phyloP scores from a whole-genome alignment of 1,140 invertebrate genomes.

The Episyrphus balteatus region DNA sequence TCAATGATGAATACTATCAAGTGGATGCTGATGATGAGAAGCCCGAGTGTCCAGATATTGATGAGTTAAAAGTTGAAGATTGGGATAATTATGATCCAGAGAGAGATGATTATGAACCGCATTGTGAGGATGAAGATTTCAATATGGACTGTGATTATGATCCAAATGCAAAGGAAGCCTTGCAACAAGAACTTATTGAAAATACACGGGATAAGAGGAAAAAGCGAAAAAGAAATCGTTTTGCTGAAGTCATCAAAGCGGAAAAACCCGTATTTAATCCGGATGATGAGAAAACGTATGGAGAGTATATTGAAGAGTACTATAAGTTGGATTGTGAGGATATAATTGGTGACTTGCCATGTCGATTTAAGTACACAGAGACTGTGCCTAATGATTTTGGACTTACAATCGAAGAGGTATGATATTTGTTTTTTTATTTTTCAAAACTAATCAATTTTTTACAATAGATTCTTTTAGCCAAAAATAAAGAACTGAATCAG shows the following conservation, averaged over 20 bases:
- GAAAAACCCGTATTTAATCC: slow-evolving; percentile 79
- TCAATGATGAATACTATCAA: slow-evolving; percentile 78
- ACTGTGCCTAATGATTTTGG: slow-evolving; percentile 87
- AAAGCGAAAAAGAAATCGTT: slow-evolving; percentile 54
- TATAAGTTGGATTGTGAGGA: slow-evolving; percentile 93
- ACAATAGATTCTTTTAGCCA: slow-evolving; percentile 72
- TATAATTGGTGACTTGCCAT: slow-evolving; percentile 80
- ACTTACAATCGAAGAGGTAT: slow-evolving; percentile 77
- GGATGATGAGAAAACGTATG: slow-evolving; percentile 59
- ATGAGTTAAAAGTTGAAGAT: slow-evolving; percentile 58
- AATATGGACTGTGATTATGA: slow-evolving; percentile 85
- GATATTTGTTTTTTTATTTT: slow-evolving; percentile 3
- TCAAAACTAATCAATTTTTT: slow-evolving; percentile 5
- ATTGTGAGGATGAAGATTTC: slow-evolving; percentile 73
- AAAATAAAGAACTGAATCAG: slow-evolving; percentile 86
- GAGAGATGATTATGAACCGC: slow-evolving; percentile 35
- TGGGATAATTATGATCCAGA: slow-evolving; percentile 59
- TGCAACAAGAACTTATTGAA: slow-evolving; percentile 48
- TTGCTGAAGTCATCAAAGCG: slow-evolving; percentile 55
- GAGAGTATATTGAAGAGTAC: slow-evolving; percentile 88
- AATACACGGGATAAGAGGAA: slow-evolving; percentile 46
- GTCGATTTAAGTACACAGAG: slow-evolving; percentile 86
- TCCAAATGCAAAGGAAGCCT: slow-evolving; percentile 40
- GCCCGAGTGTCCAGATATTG: slow-evolving; percentile 71
- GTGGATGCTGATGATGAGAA: slow-evolving; percentile 59